Base-by-base conservation (phyloP, 2,888 invertebrate species). In the Scrobipalpa costella region DNA sequence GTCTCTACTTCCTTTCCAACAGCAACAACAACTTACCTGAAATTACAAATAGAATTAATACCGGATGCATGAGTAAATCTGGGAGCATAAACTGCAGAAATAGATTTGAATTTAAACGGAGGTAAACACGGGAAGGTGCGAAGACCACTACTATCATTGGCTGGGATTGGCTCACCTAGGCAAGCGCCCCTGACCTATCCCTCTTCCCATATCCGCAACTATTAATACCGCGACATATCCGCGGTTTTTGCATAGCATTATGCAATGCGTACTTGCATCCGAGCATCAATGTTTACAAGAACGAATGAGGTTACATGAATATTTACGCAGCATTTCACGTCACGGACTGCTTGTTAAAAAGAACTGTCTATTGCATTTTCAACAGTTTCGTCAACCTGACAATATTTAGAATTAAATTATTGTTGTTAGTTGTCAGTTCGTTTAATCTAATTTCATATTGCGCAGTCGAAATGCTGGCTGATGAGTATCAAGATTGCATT, bases 11-110 rank as follows among this genome's bases (percentile, higher is more conserved):
- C 15, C 36, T 38, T 34, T 19, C 5, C 34, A 33, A 11, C 9
- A 15, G 33, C 19, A 6, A 21, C 82, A 83, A 82, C 79, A 75
- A 84, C 88, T 88, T 88, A 88, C 88, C 88, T 88, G 88, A 67
- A 88, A 88, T 73, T 69, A 75, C 69, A 77, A 78, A 72, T 69
- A 70, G 69, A 71, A 78, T 71, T 69, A 71, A 69, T 66, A 50
- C 36, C 57, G 61, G 57, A 60, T 49, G 62, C 27, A 52, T 55
- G 52, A 58, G 52, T 44, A 62, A 64, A n/a, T 38, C 57, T 34
- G 55, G 27, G 11, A 33, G 62, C 34, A 49, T 64, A 64, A 63
- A 67, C 63, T 63, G 66, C 34, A 49, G 65, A 64, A 63, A 67
- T 64, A 64, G 66, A 61, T 64, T 64, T 59, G 17, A 13, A 47